Percentiles rank a stretch among this genome's conserved stretches.
phyloP scores from a whole-genome alignment of 2,888 invertebrate genomes.

The Leucophenga maculata region DNA sequence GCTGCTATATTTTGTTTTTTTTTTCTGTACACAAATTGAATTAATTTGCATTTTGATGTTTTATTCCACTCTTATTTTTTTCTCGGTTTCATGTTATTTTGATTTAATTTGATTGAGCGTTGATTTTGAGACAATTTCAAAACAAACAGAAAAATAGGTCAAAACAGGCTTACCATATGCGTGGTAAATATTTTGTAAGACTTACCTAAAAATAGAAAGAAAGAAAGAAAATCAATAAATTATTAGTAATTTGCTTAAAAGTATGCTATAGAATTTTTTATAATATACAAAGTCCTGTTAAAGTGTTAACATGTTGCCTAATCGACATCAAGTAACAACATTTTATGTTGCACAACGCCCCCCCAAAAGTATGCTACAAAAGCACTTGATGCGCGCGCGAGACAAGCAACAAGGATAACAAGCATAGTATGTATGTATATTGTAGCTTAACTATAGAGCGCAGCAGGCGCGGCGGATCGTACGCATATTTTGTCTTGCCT shows the following conservation, averaged over 20 bases:
- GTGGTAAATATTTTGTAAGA: constrained; percentile 50
- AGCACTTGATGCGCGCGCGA: not conserved
- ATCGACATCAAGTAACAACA: not conserved
- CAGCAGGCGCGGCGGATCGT: constrained; percentile 15
- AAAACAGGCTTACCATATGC: constrained; percentile 53
- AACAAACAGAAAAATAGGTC: constrained; percentile 28
- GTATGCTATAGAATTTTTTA: constrained; percentile 31
- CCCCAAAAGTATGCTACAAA: constrained; percentile 37
- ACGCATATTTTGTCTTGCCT: constrained; percentile 44
- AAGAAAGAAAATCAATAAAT: constrained; percentile 36
- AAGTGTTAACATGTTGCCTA: constrained; percentile 57
- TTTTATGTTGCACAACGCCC: not conserved
- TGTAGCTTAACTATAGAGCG: constrained; percentile 12
- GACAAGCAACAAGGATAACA: not conserved
- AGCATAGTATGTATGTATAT: no score
- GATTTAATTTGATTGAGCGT: constrained; percentile 17
- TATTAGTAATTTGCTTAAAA: constrained; percentile 31
- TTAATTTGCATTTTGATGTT: constrained; percentile 23
- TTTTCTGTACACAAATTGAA: constrained; percentile 24
- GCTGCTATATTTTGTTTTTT: not conserved
- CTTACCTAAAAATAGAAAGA: constrained; percentile 62
- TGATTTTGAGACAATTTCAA: constrained; percentile 4
- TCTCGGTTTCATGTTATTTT: not conserved
- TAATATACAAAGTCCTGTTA: constrained; percentile 59
- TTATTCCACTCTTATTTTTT: not conserved